Conservation (phyloP, 2,113 vertebrate genomes). For the Terrapene triunguis region DNA sequence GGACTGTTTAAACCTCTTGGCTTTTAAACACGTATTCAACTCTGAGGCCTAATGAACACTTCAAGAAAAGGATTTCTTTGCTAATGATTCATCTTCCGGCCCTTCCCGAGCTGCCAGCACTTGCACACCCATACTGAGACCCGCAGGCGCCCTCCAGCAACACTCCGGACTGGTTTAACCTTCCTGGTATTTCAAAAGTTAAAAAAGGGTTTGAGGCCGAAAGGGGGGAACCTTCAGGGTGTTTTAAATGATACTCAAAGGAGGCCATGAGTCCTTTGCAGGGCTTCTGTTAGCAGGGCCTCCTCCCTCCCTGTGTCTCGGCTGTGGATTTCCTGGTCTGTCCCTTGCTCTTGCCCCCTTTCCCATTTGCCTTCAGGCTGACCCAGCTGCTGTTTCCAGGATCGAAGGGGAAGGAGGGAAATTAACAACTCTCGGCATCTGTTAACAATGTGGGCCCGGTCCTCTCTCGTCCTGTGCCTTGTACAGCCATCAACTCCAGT, state of each 20-base stretch:
- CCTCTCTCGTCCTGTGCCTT: background rate
- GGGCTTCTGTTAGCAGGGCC: too few species aligned
- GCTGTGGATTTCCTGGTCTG: background rate
- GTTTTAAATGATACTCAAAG: too few species aligned
- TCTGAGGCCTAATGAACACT: background rate
- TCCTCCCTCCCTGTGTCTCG: background rate
- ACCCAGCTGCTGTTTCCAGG: background rate
- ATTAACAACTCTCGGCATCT: background rate
- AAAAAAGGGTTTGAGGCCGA: background rate
- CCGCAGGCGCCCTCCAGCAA: too few species aligned
- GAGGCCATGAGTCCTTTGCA: background rate
- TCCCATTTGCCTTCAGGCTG: background rate
- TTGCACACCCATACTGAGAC: background rate
- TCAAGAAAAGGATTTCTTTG: too few species aligned
- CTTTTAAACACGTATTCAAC: background rate
- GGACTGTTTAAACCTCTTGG: background rate
- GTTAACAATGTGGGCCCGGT: background rate
- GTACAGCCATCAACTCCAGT: too few species aligned
- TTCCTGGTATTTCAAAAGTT: background rate
- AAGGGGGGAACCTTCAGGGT: background rate
- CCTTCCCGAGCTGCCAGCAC: too few species aligned
- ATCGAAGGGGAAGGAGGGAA: background rate
- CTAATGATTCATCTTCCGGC: too few species aligned
- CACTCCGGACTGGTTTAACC: background rate
- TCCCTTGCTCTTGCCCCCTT: background rate